Evolutionary conservation across 2,888 invertebrate species (phyloP).

Genomic region (Latrodectus elegans): DNA sequence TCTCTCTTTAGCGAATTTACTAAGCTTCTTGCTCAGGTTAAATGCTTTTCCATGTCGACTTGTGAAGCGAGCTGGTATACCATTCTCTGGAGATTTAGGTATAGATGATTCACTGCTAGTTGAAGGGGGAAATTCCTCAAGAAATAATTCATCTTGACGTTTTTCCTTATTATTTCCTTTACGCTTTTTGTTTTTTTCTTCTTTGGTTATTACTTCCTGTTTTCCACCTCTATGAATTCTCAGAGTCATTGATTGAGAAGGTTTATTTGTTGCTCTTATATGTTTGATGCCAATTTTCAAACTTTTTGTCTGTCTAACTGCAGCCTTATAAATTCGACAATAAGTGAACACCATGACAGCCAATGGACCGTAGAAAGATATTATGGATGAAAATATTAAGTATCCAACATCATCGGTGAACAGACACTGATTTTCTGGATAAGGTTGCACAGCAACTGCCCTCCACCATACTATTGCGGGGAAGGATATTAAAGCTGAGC

Average conservation of each 20-base stretch:
- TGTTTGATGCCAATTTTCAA: conserved; percentile 90
- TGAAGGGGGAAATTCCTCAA: conserved; percentile 6
- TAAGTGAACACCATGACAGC: conserved; percentile 99
- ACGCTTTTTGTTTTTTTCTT: background rate
- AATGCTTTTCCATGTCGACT: conserved; percentile 82
- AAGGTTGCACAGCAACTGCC: conserved; percentile 75
- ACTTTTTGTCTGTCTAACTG: conserved; percentile 91
- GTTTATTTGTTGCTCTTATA: conserved; percentile 72
- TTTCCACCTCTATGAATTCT: conserved; percentile 92
- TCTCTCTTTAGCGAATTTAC: conserved; percentile 96
- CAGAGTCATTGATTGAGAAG: conserved; percentile 80
- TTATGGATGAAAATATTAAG: conserved; percentile 96
- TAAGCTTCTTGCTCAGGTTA: conserved; percentile 91
- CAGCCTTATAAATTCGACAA: conserved; percentile 94
- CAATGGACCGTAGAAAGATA: conserved; percentile 97
- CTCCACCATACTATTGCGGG: conserved; percentile 89
- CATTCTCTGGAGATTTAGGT: conserved; percentile 26
- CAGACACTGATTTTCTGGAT: conserved; percentile 85
- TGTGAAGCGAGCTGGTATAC: conserved; percentile 57
- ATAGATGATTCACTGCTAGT: background rate
- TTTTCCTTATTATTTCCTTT: background rate
- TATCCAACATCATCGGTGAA: conserved; percentile 98
- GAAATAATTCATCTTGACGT: conserved; percentile 10
- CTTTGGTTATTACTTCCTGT: conserved; percentile 8
- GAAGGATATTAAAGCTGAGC: conserved; percentile 96